Evolutionary conservation across 2,797 vertebrate species (phyloP), one percentile per base, ranked within the genome.

Genomic region (Peromyscus eremicus): DNA sequence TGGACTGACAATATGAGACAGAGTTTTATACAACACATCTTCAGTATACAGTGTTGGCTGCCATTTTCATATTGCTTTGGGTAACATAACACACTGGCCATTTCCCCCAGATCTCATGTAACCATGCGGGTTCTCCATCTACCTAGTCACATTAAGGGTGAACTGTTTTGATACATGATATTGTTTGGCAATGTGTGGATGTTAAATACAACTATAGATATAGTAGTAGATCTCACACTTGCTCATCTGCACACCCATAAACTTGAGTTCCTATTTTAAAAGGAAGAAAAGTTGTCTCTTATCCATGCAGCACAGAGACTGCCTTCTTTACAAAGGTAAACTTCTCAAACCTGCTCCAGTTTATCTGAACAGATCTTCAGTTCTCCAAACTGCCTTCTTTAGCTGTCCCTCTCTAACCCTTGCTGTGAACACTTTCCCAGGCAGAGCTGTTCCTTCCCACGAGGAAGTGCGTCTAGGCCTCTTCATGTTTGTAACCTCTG

Each of bases 191-290:
- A 25, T 60, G 57, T 52, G 34, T 77, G 3, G 23, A 46, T 68
- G 32, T 17, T 95, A 71, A 95, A 46, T 34, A n/a, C 49, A 60
- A 57, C n/a, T 66, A 57, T 16, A 71, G 37, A 75, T 32, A 60
- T 10, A 66, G 75, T 2, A 91, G 77, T 25, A 84, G 80, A 86
- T 66, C n/a, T 86, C 89, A 82, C 13, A 94, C 40, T 9, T 21
- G 7, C 23, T 89, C n/a, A 57, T n/a, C 62, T 83, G 34, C 2
- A 40, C 17, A 66, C 25, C 40, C 57, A 37, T 4, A 32, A 68
- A 75, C 68, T 29, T 57, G 70, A 73, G 40, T 70, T 97, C 86
- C 46, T 86, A 8, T 52, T 82, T 89, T 76, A 79, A 73, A 91
- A 93, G 89, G 29, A 13, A 92, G 79, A 84, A 68, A 93, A 62